These are phyloP conservation scores for Fragum whitleyi DNA, from an alignment of 2,888 invertebrate species.

Conservation along the genomic window DNA sequence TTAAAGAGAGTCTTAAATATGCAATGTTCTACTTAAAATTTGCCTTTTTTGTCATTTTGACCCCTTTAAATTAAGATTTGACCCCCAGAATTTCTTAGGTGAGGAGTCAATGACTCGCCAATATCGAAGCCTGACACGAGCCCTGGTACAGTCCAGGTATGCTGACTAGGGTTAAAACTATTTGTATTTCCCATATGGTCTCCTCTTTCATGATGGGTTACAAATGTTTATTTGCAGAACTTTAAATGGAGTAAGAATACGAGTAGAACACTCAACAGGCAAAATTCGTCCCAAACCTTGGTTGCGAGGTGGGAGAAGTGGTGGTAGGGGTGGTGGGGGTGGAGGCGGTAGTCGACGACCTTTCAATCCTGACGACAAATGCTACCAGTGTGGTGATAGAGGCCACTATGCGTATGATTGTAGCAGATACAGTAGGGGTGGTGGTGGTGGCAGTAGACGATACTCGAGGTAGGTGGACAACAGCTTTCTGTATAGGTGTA, in stretches of 20 bases:
- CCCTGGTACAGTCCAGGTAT: no score
- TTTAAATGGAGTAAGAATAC: slow-evolving; percentile 94
- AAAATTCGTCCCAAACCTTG: slow-evolving; percentile 86
- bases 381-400: slow-evolving; percentile 97
- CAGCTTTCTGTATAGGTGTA: no score
- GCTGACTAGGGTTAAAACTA: no score
- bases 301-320: slow-evolving; percentile 76
- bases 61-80: no score
- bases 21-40: no score
- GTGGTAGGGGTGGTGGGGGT: slow-evolving; percentile 60
- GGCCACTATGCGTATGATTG: slow-evolving; percentile 98
- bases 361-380: slow-evolving; percentile 95
- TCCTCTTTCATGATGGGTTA: no score
- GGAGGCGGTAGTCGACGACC: slow-evolving; percentile 86
- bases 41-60: no score
- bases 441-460: slow-evolving; percentile 22
- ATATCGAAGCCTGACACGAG: no score
- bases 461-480: slow-evolving; percentile 18
- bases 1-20: no score
- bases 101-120: no score
- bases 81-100: no score
- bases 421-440: slow-evolving; percentile 68
- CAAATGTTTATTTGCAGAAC: slow-evolving; percentile 79
- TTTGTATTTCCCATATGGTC: no score
- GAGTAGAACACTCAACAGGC: slow-evolving; percentile 97